Evolutionary conservation across 2,888 invertebrate genomes (phyloP).

Genomic region (Drosophila hamatofila): DNA sequence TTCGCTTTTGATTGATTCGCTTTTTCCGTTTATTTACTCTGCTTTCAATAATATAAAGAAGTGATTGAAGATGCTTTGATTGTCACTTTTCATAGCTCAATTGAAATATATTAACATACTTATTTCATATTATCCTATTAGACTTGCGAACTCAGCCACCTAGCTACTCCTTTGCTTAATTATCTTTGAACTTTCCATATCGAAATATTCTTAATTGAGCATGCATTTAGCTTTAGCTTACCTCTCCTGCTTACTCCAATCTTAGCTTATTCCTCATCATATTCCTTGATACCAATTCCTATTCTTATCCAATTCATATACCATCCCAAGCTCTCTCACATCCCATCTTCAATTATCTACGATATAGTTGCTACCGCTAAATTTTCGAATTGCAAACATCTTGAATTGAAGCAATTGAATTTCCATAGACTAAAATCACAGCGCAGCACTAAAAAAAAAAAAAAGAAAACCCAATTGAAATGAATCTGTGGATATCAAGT

Average conservation of each 20-base stretch:
- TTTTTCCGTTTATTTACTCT: background rate
- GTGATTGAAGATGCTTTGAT: background rate
- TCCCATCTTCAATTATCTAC: background rate
- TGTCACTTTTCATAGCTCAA: background rate
- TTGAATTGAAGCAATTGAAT: background rate
- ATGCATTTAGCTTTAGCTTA: too few relatives aligned
- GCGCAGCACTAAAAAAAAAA: background rate
- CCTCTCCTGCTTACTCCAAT: too few relatives aligned
- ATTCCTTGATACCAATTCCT: too few relatives aligned
- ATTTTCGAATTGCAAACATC: background rate
- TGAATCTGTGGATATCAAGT: slow-evolving; percentile 16
- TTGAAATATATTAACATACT: background rate
- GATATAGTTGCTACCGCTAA: background rate
- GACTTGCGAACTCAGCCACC: background rate
- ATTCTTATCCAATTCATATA: background rate
- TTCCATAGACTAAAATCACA: background rate
- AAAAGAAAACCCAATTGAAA: slow-evolving; percentile 2
- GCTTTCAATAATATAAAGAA: background rate
- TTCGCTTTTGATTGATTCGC: slow-evolving; percentile 1
- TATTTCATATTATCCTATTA: background rate
- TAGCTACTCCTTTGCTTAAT: too few relatives aligned
- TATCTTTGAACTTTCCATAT: too few relatives aligned
- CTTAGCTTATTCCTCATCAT: too few relatives aligned
- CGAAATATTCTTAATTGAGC: too few relatives aligned
- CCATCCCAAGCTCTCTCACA: background rate